These are phyloP conservation scores for Nansenia antarctica DNA, from an alignment of 2,113 vertebrate genomes.

Conservation along the genomic window DNA sequence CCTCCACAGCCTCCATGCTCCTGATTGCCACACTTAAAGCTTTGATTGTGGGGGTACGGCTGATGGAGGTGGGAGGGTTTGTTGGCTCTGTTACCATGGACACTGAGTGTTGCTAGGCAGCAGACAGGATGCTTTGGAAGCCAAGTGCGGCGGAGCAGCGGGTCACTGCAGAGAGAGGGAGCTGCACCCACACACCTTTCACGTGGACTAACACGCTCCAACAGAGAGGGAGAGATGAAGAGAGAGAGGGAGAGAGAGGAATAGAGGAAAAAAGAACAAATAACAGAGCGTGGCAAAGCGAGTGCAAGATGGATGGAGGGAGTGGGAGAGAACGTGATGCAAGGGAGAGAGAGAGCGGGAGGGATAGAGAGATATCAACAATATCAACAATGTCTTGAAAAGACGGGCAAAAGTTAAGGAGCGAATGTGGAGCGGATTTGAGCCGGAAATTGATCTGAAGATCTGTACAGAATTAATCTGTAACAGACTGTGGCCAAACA, in stretches of 20 bases:
- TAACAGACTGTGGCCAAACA: no score
- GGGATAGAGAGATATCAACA: background rate
- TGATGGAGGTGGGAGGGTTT: conserved; percentile 70
- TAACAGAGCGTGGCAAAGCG: no score
- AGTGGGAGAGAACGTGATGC: conserved; percentile 1
- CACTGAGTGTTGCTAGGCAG: conserved; percentile 77
- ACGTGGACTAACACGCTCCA: conserved; percentile 41
- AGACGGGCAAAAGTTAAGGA: no score
- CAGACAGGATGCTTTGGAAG: conserved; percentile 71
- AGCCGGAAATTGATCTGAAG: no score
- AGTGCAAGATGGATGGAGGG: conserved; percentile 2
- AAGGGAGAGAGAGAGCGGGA: conserved; percentile 7
- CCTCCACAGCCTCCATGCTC: no score
- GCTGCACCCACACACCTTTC: conserved; percentile 66
- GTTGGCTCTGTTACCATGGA: conserved; percentile 78
- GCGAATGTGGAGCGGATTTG: no score
- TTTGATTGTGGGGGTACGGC: conserved; percentile 67
- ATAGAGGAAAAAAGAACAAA: background rate
- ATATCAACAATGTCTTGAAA: no score
- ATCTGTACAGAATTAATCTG: no score
- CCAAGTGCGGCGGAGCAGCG: conserved; percentile 64
- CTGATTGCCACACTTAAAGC: conserved; percentile 67
- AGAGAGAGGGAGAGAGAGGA: background rate
- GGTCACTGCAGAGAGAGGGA: conserved; percentile 70
- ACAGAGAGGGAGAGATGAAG: conserved; percentile 11